Percentiles rank a stretch among this genome's conserved stretches.
Conservation (phyloP, 2,888 invertebrate species). For the Hermaeophaga mercurialis region DNA sequence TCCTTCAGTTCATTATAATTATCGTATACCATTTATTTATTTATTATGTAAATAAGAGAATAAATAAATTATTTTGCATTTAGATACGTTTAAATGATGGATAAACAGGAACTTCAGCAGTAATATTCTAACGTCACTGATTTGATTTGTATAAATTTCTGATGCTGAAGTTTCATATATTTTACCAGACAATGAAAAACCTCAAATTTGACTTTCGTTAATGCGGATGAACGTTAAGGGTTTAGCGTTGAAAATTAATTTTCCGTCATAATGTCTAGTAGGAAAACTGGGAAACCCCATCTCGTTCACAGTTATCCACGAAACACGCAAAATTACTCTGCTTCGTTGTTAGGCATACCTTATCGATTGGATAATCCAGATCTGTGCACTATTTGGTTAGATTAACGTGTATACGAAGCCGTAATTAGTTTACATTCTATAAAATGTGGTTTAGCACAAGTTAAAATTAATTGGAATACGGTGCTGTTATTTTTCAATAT, state of each 20-base stretch:
- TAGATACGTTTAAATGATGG: no score
- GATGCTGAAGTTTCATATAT: no score
- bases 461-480: not conserved
- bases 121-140: no score
- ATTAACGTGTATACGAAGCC: conserved; percentile 8
- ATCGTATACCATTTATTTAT: no score
- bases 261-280: not conserved
- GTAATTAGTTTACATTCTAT: conserved; percentile 16
- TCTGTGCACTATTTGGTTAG: conserved; percentile 15
- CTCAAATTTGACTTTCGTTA: no score
- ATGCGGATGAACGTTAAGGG: not conserved
- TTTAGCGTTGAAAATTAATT: not conserved
- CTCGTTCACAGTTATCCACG: conserved; percentile 6
- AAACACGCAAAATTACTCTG: conserved; percentile 16
- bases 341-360: conserved; percentile 17
- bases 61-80: no score
- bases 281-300: conserved; percentile 9
- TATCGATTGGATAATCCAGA: conserved; percentile 18
- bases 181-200: no score
- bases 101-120: no score
- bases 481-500: no score
- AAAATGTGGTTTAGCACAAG: not conserved
- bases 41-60: no score
- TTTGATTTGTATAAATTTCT: no score
- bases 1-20: no score